Evolutionary conservation across 2,113 vertebrate genomes (phyloP).

Genomic region (Atlantisia rogersi): DNA sequence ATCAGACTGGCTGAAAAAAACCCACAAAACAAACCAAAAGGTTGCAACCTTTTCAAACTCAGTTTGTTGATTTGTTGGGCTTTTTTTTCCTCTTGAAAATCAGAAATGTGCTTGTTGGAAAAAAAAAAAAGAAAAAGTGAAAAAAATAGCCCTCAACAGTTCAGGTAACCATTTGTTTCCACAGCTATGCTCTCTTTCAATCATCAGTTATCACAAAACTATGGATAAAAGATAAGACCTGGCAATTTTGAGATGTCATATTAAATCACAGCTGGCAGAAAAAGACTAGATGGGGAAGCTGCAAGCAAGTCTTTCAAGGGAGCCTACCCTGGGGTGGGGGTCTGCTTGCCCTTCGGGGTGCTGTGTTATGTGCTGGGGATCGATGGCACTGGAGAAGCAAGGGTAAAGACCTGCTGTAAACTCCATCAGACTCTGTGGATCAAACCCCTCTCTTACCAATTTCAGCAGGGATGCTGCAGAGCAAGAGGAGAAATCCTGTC

Average conservation of each 20-base stretch:
- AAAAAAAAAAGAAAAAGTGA: fast-evolving
- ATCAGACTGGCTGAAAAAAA: not conserved
- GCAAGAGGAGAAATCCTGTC: not conserved
- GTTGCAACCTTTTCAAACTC: not conserved
- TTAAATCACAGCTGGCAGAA: not conserved
- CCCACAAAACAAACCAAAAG: not conserved
- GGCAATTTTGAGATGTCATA: not conserved
- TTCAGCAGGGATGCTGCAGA: not conserved
- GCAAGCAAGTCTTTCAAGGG: fast-evolving
- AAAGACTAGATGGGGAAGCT: not conserved
- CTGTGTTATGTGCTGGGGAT: not conserved
- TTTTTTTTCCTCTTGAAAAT: not conserved
- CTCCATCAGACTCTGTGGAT: not conserved
- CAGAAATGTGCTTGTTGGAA: not conserved
- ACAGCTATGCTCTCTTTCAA: not conserved
- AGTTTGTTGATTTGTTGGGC: not conserved
- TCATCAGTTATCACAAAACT: not conserved
- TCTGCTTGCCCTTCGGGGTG: not conserved
- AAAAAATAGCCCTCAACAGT: not conserved
- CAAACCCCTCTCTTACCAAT: not conserved
- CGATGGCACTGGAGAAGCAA: fast-evolving
- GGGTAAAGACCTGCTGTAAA: not conserved
- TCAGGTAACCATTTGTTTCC: not conserved
- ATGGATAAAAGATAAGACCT: not conserved
- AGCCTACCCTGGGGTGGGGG: not conserved